Base-by-base conservation (phyloP, 2,113 vertebrate species). In the Macrotis lagotis region DNA sequence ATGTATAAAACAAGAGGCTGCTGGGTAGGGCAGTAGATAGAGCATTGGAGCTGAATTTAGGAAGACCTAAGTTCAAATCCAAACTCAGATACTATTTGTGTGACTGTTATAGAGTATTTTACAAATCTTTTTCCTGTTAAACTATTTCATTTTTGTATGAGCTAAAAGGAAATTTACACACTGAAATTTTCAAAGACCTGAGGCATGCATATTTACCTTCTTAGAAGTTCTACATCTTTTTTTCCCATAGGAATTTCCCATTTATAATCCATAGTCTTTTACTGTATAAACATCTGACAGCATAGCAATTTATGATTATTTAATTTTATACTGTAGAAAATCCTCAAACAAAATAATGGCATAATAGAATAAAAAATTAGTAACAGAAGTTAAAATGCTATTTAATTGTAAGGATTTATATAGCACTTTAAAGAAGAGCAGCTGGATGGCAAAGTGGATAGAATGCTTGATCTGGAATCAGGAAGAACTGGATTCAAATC, bases 301-400 rank as follows among this genome's bases (percentile, higher is more conserved):
- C 99, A 99, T 99, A 99, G 99, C 99, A 99, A 99, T 99, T 99
- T 99, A 99, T 99, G 99, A 99, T 99, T 99, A 99, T 99, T 98
- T 99, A 98, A 99, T 99, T 99, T 99, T 99, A 99, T 99, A 99
- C 99, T 99, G 99, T 99, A 99, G 99, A 99, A 99, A 99, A 99
- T 99, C 99, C 99, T 99, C 99, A 99, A 98, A 98, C 98, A 98
- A 98, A 98, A 99, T 98, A 99, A 99, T 99, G 98, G 99, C 99
- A 99, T 96, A 98, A 99, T 95, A 97, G 95, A 98, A 98, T 97
- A 97, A 97, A 51, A 96, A 93, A 96, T 92, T 89, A 97, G 95
- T 96, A 97, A 98, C 97, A 98, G 97, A 51, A 19, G 14, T 51
- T 51, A 51, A 31, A 59, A 59, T 59, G 10, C 9, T 59, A 59